Conservation (phyloP, 2,888 invertebrate genomes). For the Orchesellides sinensis region DNA sequence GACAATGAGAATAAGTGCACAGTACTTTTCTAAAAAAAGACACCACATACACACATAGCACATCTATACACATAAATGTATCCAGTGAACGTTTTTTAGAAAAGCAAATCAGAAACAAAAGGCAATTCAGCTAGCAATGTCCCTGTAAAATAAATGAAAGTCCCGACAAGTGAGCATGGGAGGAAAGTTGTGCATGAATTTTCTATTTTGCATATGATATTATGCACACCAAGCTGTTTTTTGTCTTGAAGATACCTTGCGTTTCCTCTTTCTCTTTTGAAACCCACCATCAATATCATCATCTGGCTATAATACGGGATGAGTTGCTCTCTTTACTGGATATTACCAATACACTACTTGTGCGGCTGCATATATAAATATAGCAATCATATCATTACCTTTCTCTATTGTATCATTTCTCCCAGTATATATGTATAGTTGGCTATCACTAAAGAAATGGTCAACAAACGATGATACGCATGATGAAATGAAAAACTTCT, state of each 20-base stretch:
- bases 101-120: constrained; percentile 26
- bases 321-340: not conserved
- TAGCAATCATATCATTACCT: too few species aligned
- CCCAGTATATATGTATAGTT: too few species aligned
- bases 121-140: constrained; percentile 6
- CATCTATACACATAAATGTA: too few species aligned
- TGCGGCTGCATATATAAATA: too few species aligned
- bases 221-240: constrained; percentile 55
- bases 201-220: constrained; percentile 19
- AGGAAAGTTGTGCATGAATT: constrained; percentile 6
- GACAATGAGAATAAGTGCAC: constrained; percentile 3
- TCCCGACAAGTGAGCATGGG: not conserved
- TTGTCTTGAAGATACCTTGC: constrained; percentile 37
- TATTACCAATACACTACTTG: not conserved
- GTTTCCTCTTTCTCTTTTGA: not conserved
- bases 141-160: constrained; percentile 8
- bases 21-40: constrained; percentile 15
- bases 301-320: too few species aligned
- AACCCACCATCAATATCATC: too few species aligned
- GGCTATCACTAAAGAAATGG: constrained; percentile 15
- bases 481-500: constrained; percentile 43
- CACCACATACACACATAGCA: constrained; percentile 8
- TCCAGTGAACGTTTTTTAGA: not conserved
- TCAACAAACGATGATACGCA: constrained; percentile 37
- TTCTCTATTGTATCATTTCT: too few species aligned